Percentiles rank a stretch among this genome's conserved stretches.
Conservation (phyloP, 2,797 vertebrate genomes). For the Florisuga fusca region DNA sequence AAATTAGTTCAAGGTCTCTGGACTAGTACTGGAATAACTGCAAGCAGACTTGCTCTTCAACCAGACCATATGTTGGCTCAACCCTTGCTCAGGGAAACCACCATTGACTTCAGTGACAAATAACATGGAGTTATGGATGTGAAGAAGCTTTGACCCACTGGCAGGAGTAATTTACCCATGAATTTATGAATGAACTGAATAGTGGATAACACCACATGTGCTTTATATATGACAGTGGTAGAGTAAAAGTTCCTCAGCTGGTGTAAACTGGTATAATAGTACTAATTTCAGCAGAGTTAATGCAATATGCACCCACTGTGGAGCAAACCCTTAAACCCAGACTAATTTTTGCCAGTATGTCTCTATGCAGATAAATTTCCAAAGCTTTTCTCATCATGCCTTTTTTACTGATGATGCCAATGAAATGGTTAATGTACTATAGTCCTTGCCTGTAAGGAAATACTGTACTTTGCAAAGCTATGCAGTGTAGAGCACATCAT, state of each 20-base stretch:
- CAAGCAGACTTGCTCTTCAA: background rate
- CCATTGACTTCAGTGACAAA: background rate
- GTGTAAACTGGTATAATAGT: background rate
- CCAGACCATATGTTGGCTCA: background rate
- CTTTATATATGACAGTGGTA: background rate
- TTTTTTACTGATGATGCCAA: conserved; percentile 45
- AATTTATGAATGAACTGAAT: conserved; percentile 6
- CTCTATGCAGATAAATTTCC: conserved; percentile 55
- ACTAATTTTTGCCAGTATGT: conserved; percentile 35
- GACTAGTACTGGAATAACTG: background rate
- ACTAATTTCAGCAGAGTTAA: background rate
- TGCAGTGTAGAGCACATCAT: conserved; percentile 48
- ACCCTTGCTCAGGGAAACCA: conserved; percentile 52
- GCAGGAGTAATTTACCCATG: conserved; percentile 26
- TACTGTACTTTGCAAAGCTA: conserved; percentile 46
- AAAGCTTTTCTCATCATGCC: conserved; percentile 38
- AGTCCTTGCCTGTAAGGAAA: conserved; percentile 50
- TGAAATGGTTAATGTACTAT: conserved; percentile 12
- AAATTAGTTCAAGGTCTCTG: background rate
- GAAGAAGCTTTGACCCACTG: background rate
- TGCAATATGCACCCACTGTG: background rate
- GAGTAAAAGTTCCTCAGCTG: conserved; percentile 16
- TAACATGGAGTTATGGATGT: background rate
- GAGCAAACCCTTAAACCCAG: background rate
- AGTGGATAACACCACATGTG: background rate